These are phyloP conservation scores for Aldabrachelys gigantea DNA, from an alignment of 2,113 vertebrate species.

Conservation along the genomic window DNA sequence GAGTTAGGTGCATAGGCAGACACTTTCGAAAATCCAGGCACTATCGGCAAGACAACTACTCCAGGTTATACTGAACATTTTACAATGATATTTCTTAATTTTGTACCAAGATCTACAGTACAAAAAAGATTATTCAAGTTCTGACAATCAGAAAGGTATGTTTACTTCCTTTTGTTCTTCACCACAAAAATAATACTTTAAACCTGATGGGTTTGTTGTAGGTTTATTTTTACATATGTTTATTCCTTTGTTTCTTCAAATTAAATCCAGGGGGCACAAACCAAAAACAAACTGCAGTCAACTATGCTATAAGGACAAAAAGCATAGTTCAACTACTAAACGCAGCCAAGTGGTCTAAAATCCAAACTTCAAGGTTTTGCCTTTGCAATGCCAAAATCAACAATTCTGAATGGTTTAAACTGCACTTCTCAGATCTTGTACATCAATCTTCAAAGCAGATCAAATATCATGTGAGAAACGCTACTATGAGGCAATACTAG, in stretches of 20 bases:
- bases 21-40: background rate
- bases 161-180: background rate
- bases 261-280: background rate
- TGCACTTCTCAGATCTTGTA: background rate
- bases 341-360: background rate
- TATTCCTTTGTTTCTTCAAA: background rate
- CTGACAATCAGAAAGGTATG: background rate
- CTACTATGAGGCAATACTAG: background rate
- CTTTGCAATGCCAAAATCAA: background rate
- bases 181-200: background rate
- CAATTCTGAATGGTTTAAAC: background rate
- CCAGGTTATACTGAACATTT: background rate
- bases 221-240: background rate
- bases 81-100: background rate
- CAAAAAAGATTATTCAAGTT: background rate
- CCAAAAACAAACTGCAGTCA: background rate
- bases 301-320: background rate
- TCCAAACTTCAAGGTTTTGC: background rate
- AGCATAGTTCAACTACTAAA: background rate
- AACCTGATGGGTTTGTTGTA: background rate
- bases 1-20: background rate
- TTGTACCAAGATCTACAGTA: background rate
- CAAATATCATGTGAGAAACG: background rate
- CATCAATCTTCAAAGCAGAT: background rate
- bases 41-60: background rate